Evolutionary conservation across 1,140 invertebrate genomes (phyloP), one percentile per base, ranked within the genome.

Genomic region (Drosophila prosaltans): DNA sequence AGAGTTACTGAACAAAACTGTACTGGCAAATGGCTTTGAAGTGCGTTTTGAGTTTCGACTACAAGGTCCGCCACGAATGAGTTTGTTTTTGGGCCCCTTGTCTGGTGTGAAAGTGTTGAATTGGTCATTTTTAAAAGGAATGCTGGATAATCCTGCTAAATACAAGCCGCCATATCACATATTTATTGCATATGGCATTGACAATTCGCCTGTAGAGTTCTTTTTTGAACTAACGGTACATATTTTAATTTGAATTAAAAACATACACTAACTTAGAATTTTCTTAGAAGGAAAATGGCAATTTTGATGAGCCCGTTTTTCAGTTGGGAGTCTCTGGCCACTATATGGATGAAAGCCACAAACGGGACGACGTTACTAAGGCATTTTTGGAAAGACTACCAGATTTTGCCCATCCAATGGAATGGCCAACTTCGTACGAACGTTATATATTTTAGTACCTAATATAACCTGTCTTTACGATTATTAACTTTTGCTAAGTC

Each of bases 41-140:
- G 63, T 78, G 7, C 67, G 65, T 0, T 81, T 74, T 21, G n/a
- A 75, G 0, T 90, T 92, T 6, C 65, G 58, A 4, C 36, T 89
- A 77, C 69, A 74, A 94, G 96, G 96, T 55, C 95, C 96, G 2
- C 94, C 95, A 81, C 95, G 96, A 74, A 94, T 88, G 68, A 86
- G 83, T 39, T 36, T 86, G 0, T 81, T 88, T n/a, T 9, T 86
- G 1, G 40, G 66, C 6, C 82, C 82, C 1, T 8, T 69, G 39
- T 48, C 62, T 0, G 82, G 83, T 0, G 84, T 77, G 0, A 86
- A 74, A 54, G 66, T 86, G 58, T 6, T 88, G 1, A 59, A 60
- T 54, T 86, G 82, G 82, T 86, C 82, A 0, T 82, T 86, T 40
- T 63, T 86, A 6, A 48, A 43, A 6, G 82, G 96, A 77, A 95